Evolutionary conservation across 1,140 invertebrate genomes (phyloP).

Genomic region (Drosophila repleta): DNA sequence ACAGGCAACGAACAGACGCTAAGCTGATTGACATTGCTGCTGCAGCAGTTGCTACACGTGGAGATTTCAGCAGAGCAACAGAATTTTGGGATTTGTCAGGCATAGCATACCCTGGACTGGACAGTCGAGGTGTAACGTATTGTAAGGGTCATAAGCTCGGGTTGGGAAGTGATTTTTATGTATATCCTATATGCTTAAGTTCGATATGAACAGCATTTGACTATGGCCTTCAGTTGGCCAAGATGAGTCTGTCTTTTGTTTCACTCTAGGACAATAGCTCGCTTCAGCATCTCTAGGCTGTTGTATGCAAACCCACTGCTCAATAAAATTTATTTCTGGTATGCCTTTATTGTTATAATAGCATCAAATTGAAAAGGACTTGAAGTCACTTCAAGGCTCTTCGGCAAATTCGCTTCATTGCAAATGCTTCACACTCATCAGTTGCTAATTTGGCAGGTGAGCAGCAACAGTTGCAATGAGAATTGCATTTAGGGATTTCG

Average conservation of each 20-base stretch:
- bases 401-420: background rate
- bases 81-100: background rate
- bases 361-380: constrained; percentile 3
- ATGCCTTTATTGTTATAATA: background rate
- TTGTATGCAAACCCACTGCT: too few relatives aligned
- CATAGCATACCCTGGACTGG: background rate
- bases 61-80: background rate
- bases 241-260: too few relatives aligned
- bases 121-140: too few relatives aligned
- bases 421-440: constrained; percentile 15
- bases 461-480: constrained; percentile 1
- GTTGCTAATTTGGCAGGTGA: constrained; percentile 6
- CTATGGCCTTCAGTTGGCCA: too few relatives aligned
- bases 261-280: too few relatives aligned
- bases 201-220: too few relatives aligned
- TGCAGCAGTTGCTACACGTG: background rate
- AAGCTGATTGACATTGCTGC: constrained; percentile 24
- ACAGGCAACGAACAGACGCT: constrained; percentile 37
- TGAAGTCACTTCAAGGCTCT: background rate
- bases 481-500: constrained; percentile 3
- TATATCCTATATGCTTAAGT: too few relatives aligned
- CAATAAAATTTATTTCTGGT: background rate
- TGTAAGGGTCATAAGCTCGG: too few relatives aligned
- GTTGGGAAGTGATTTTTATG: too few relatives aligned
- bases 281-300: too few relatives aligned